Evolutionary conservation across 2,797 vertebrate species (phyloP).

Genomic region (Takifugu ocellatus): DNA sequence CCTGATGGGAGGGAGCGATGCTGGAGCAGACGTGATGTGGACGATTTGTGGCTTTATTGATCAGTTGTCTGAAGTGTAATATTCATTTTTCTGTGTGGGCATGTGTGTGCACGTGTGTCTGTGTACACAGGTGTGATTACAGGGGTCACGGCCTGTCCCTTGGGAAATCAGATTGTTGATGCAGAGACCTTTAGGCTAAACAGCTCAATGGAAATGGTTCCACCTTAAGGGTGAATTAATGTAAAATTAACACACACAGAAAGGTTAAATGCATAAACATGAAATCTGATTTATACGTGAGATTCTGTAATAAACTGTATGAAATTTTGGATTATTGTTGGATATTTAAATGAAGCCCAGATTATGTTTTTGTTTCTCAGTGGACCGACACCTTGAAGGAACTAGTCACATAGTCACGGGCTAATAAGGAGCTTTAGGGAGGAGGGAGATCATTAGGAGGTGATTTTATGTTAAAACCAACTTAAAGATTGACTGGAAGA

Average conservation of each 20-base stretch:
- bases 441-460: slow-evolving; percentile 52
- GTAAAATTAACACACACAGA: neutral
- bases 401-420: slow-evolving; percentile 35
- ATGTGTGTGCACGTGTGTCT: slow-evolving; percentile 21
- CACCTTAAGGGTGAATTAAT: neutral
- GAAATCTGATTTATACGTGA: slow-evolving; percentile 7
- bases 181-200: slow-evolving; percentile 30
- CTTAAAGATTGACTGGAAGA: slow-evolving; percentile 35
- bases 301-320: slow-evolving; percentile 35
- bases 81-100: slow-evolving; percentile 11
- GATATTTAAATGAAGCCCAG: slow-evolving; percentile 31
- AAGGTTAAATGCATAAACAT: slow-evolving; percentile 30
- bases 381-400: slow-evolving; percentile 15
- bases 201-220: slow-evolving; percentile 6
- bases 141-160: slow-evolving; percentile 39
- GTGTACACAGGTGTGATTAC: slow-evolving; percentile 36
- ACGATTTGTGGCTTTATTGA: slow-evolving; percentile 50
- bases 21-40: slow-evolving; percentile 21
- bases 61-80: slow-evolving; percentile 27
- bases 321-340: no score
- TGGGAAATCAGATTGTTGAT: slow-evolving; percentile 62
- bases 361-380: slow-evolving; percentile 35
- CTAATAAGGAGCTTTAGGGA: slow-evolving; percentile 30
- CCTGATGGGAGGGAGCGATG: slow-evolving; percentile 27
- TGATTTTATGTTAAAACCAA: slow-evolving; percentile 48